phyloP scores from a whole-genome alignment of 2,113 vertebrate genomes.

The Callithrix jacchus region DNA sequence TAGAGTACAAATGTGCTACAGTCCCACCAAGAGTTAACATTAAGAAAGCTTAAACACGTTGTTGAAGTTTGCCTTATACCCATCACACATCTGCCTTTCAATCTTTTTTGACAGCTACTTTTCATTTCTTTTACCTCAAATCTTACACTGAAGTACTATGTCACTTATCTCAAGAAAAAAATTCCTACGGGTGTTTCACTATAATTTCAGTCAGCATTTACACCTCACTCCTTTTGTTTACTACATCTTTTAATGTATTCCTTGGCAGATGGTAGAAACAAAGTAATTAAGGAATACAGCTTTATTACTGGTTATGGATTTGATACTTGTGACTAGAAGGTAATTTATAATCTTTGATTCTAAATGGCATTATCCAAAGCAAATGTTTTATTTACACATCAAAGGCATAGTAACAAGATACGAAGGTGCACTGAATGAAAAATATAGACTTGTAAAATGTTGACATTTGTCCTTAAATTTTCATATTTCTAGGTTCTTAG shows the following conservation, averaged over 20 bases:
- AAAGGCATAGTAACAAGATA: conserved; percentile 23
- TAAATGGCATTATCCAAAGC: conserved; percentile 64
- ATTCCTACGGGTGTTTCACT: conserved; percentile 49
- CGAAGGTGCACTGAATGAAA: conserved; percentile 48
- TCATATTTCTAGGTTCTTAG: conserved; percentile 35
- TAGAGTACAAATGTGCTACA: not conserved
- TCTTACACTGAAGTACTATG: conserved; percentile 68
- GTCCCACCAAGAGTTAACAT: conserved; percentile 46
- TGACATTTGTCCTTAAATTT: conserved; percentile 41
- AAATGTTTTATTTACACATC: conserved; percentile 69
- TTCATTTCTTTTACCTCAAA: not conserved
- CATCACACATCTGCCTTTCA: not conserved
- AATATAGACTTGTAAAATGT: conserved; percentile 17
- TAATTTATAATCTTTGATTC: conserved; percentile 78
- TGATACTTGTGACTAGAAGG: conserved; percentile 79
- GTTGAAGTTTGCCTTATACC: not conserved
- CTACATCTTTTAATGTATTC: conserved; percentile 73
- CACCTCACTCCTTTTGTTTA: conserved; percentile 74
- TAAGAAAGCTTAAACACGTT: conserved; percentile 7
- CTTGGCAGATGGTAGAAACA: conserved; percentile 80
- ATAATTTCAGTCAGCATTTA: conserved; percentile 66
- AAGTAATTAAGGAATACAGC: conserved; percentile 83
- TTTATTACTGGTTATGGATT: conserved; percentile 78
- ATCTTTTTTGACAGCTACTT: conserved; percentile 13
- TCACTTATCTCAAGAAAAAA: conserved; percentile 61